Evolutionary conservation across 1,140 invertebrate genomes (phyloP), one percentile per base, ranked within the genome.

Genomic region (Macrobrachium nipponense): DNA sequence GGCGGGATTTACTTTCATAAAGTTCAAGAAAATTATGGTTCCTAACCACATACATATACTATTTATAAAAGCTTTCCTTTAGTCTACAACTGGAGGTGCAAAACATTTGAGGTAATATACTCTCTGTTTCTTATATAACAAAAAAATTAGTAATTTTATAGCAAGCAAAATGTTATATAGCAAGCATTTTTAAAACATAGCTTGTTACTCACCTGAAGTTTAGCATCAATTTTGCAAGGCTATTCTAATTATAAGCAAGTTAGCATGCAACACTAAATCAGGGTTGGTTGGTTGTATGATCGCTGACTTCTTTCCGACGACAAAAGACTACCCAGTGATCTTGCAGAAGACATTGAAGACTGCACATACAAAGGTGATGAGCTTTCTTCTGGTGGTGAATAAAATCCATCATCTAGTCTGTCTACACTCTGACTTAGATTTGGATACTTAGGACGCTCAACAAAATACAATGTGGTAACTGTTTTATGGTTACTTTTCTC

Each of bases 221-320:
- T 43, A 27, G 68, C 51, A 51, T 12, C 51, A 51, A 51, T 8
- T 3, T 51, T 51, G 51, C 8, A 51, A 80, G 62, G 78, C 61
- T 58, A 82, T 73, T 61, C 70, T 60, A 82, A 82, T 60, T 64
- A 64, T 61, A 82, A 23, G 23, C 68, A 18, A 76, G 14, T n/a
- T 62, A 62, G 73, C 82, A 83, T 83, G 82, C 82, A 83, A 51
- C 27, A 10, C 64, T 83, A 83, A 58, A 83, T 62, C 27, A 77
- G 23, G 11, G 82, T 83, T 23, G 82, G 82, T 76, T 83, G 68
- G 20, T 72, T 44, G 61, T 83, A 85, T 11, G 82, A 79, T 64
- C 82, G 75, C 12, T 36, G 77, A 60, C 76, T 68, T 27, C 36
- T 6, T 59, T 17, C 44, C 18, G 82, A 61, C 15, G 59, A 44